phyloP scores from a whole-genome alignment of 2,113 vertebrate species.

The Centropus unirufus region DNA sequence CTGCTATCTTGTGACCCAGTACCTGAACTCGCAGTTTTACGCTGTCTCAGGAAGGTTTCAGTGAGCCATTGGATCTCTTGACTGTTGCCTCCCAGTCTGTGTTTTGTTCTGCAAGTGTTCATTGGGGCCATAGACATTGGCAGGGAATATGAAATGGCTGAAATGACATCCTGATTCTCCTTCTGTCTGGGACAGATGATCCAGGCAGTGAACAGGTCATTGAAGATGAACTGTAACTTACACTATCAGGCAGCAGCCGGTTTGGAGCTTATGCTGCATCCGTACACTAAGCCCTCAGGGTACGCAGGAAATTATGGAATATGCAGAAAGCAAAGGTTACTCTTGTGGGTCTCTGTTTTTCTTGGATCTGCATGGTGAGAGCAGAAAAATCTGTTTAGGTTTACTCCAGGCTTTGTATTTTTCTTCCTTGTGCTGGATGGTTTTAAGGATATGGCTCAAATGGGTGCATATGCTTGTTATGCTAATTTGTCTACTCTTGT shows the following conservation, averaged over 20 bases:
- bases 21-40: neutral
- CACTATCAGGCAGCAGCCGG: neutral
- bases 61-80: neutral
- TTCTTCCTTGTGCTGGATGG: neutral
- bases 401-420: neutral
- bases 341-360: neutral
- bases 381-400: neutral
- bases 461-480: rapidly evolving
- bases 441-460: neutral
- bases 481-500: neutral
- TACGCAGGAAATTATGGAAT: neutral
- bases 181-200: neutral
- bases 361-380: neutral
- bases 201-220: neutral
- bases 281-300: neutral
- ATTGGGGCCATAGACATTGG: neutral
- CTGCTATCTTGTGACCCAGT: neutral
- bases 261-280: neutral
- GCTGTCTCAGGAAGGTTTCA: neutral
- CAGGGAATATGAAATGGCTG: neutral
- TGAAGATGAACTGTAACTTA: constrained; percentile 13
- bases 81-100: neutral
- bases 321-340: constrained; percentile 14
- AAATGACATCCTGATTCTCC: neutral
- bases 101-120: neutral